Evolutionary conservation across 2,113 vertebrate genomes (phyloP), one percentile per base, ranked within the genome.

Genomic region (Oreochromis spilurus): DNA sequence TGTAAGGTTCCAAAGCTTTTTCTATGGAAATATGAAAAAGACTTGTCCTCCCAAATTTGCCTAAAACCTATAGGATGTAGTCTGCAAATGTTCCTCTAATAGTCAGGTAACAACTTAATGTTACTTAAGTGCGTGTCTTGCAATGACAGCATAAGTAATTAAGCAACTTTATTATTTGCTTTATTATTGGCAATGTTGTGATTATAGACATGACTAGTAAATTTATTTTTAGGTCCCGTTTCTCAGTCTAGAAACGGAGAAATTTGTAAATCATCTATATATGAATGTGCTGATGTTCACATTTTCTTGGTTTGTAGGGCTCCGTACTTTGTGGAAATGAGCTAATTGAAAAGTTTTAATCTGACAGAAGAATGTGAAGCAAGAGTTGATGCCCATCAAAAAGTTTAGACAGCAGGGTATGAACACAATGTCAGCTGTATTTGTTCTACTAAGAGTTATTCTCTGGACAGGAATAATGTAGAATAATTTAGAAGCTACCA

Each of bases 401-500:
- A 50, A 19, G 21, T 88, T 85, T 89, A 89, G 88, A 91, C 83
- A 85, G 86, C 82, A 79, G 75, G 24, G 24, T 84, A 57, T 86
- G 65, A 93, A 83, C 85, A 92, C 88, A 55, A 40, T 36, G 72
- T 70, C 72, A 83, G 91, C 38, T n/a, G 82, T 48, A 88, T 84
- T 80, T 83, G 60, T 83, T 94, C 81, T 81, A 57, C 36, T 40
- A 78, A 83, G 62, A 45, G 43, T n/a, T 48, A 67, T 17, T 85
- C 87, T 84, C 83, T 87, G 62, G 72, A 72, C 80, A 55, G 79
- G 84, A 94, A 89, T 86, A 85, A 95, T 91, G 87, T 70, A 86
- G 92, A 87, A 81, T 86, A 84, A 95, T 91, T 88, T 70, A 90
- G 92, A 87, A 81, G 87, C 90, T 84, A 93, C 94, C 91, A 93